phyloP scores from a whole-genome alignment of 1,140 invertebrate genomes.

The Adoxophyes honmai region DNA sequence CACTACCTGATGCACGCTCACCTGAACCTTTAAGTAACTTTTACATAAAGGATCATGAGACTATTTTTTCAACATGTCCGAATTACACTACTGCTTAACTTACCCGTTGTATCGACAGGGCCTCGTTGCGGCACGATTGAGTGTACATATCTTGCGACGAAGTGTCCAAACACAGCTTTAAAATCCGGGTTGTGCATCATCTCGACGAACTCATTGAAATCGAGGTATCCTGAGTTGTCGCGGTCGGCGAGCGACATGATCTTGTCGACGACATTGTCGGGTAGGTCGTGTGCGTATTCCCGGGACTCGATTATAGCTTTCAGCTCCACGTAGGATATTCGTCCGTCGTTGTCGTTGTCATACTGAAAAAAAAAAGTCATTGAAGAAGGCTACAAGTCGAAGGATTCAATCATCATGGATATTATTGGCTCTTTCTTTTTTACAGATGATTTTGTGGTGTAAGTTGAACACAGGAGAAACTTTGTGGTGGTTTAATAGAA shows the following conservation, averaged over 20 bases:
- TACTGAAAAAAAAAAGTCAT: constrained; percentile 81
- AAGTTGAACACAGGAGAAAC: no score
- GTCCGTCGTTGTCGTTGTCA: constrained; percentile 85
- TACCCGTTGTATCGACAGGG: constrained; percentile 66
- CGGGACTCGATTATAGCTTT: constrained; percentile 81
- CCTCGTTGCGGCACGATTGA: constrained; percentile 72
- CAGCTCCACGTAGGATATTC: constrained; percentile 84
- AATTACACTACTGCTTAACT: constrained; percentile 9
- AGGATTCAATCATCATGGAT: no score
- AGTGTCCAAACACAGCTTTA: constrained; percentile 79
- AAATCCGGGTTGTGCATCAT: constrained; percentile 85
- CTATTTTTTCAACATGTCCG: no score
- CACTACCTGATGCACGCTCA: neutral
- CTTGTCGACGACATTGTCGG: constrained; percentile 82
- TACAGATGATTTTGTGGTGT: no score
- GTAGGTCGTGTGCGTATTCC: constrained; percentile 84
- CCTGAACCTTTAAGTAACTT: no score
- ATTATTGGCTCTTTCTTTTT: no score
- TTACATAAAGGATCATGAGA: no score
- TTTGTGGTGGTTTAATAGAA: no score
- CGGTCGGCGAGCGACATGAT: constrained; percentile 85
- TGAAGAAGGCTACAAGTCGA: no score
- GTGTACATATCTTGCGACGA: constrained; percentile 77
- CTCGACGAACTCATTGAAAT: constrained; percentile 87
- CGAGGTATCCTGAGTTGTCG: constrained; percentile 84